Base-by-base conservation (phyloP, 2,113 vertebrate species). In the Anolis carolinensis region DNA sequence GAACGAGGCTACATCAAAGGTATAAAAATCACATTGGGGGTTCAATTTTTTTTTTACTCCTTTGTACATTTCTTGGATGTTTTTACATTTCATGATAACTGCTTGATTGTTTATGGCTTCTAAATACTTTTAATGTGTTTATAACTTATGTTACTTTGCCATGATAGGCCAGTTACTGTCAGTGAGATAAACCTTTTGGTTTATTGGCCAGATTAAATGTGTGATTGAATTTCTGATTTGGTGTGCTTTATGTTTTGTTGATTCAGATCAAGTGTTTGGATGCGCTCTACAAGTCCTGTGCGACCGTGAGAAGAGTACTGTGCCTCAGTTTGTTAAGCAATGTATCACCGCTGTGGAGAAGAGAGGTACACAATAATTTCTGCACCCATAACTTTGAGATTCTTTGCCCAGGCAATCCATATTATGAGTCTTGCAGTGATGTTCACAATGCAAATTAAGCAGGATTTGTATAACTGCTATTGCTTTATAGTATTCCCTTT, bases 1-100 rank as follows among this genome's bases (percentile, higher is more conserved):
- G 98, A 99, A 78, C 96, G 94, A 73, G 98, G 98, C 73, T 99
- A 99, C 95, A 99, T 99, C 93, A 95, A 94, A 95, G 98, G 98
- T 98, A 86, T 48, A 1, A 86, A 71, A 73, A 73, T 39, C 36
- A 32, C 16, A 3, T 48, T 76, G 39, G 6, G 44, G 32, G 27
- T 23, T 18, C 63, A 20, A 20, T 14, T 59, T 23, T 27, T 36
- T 14, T 59, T 23, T 27, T 36, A n/a, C 52, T 7, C 8, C 32
- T 11, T 68, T 39, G 9, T 1, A n/a, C 30, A 48, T 34, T 82
- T 50, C 18, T 50, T 32, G 20, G n/a, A 34, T 5, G 2, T 32
- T 27, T 44, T n/a, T 34, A 32, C 14, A 34, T 7, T 81, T 48
- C n/a, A 14, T 65, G 5, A 27, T 14, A 70, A 32, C 72, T 39